A percentile compares a stretch with the other conserved stretches of the same genome.
These are phyloP conservation scores for Blera fallax DNA, from an alignment of 2,888 invertebrate species.

Conservation along the genomic window DNA sequence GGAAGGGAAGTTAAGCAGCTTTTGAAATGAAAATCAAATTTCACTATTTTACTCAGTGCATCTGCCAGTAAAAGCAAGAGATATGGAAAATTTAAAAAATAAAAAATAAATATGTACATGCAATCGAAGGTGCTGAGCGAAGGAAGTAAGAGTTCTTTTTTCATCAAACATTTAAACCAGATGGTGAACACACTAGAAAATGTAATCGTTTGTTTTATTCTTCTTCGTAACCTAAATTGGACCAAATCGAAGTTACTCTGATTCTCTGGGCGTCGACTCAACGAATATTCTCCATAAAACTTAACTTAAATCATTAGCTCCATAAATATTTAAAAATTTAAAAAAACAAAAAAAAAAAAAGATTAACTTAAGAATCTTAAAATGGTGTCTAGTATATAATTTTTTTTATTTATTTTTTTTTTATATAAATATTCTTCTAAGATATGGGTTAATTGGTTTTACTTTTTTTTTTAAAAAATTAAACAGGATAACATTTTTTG, in stretches of 20 bases:
- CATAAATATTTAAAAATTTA: neutral
- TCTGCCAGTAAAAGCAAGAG: neutral
- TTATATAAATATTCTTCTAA: conserved; percentile 7
- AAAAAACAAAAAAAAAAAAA: neutral
- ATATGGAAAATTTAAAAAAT: neutral
- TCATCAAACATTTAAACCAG: neutral
- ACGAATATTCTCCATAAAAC: neutral
- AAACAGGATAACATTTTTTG: neutral
- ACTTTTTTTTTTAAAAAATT: neutral
- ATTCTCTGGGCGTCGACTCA: neutral
- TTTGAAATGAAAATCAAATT: too few relatives aligned
- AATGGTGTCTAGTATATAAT: conserved; percentile 27
- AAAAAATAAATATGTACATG: neutral
- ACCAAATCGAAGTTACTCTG: neutral
- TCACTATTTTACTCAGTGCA: neutral
- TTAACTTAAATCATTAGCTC: neutral
- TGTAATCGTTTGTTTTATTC: neutral
- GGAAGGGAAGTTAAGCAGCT: neutral
- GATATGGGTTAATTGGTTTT: neutral
- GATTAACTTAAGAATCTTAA: conserved; percentile 25
- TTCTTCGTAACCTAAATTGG: neutral
- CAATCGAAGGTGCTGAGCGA: conserved; percentile 8
- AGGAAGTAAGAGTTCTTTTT: neutral
- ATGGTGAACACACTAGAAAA: neutral
- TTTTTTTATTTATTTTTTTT: conserved; percentile 11